phyloP scores from a whole-genome alignment of 23 tunicate species.

The Diplosoma virens region DNA sequence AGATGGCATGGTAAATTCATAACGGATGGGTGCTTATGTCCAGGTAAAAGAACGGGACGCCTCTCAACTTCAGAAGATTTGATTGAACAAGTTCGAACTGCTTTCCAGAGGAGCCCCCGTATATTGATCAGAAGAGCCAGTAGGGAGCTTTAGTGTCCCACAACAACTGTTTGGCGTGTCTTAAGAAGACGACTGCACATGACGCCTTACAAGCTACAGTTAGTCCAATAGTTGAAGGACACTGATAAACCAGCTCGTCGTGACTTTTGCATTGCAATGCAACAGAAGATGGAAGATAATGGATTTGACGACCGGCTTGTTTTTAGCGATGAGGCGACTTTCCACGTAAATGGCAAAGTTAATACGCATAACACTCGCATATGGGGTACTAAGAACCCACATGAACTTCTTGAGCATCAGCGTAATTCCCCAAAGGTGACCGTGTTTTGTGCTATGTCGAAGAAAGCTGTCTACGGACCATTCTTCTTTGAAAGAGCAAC shows the following conservation, averaged over 20 bases:
- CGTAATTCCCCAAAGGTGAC: slow-evolving; percentile 11
- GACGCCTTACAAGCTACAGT: background rate
- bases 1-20: too few species aligned
- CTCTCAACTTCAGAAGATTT: slow-evolving; percentile 10
- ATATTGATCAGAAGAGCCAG: too few species aligned
- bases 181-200: too few species aligned
- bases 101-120: too few species aligned
- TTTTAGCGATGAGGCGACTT: background rate
- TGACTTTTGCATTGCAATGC: slow-evolving; percentile 16
- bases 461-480: too few species aligned
- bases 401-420: slow-evolving; percentile 22
- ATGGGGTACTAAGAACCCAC: slow-evolving; percentile 12
- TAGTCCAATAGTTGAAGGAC: slow-evolving; percentile 17
- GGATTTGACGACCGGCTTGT: slow-evolving; percentile 1
- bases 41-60: slow-evolving; percentile 5
- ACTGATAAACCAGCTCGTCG: slow-evolving; percentile 14
- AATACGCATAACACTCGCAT: slow-evolving; percentile 10
- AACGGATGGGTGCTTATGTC: slow-evolving; percentile 9
- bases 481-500: too few species aligned
- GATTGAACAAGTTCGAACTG: too few species aligned
- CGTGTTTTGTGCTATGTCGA: background rate
- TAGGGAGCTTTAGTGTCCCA: too few species aligned
- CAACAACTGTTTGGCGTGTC: too few species aligned
- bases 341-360: slow-evolving; percentile 6
- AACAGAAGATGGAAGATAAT: slow-evolving; percentile 2